A percentile compares a stretch with the other conserved stretches of the same genome.
These are phyloP conservation scores for Desmodus rotundus DNA, from an alignment of 2,113 vertebrate species.

Conservation along the genomic window DNA sequence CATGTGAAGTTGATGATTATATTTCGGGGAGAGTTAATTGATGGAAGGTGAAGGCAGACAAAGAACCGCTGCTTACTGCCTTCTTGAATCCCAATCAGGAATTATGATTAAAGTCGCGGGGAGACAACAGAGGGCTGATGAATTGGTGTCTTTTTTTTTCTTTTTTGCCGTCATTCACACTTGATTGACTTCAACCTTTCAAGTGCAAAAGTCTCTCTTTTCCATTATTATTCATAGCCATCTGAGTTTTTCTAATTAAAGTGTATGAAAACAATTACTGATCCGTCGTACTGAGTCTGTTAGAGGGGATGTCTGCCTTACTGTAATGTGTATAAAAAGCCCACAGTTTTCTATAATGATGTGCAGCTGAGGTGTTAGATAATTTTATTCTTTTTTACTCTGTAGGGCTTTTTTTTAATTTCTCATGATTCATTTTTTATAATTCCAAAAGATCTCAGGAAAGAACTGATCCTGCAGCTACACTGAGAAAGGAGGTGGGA, in stretches of 20 bases:
- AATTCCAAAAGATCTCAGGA: constrained; percentile 80
- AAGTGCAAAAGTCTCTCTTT: constrained; percentile 89
- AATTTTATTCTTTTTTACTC: constrained; percentile 86
- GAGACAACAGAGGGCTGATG: constrained; percentile 91
- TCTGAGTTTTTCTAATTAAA: constrained; percentile 92
- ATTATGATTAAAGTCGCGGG: constrained; percentile 92
- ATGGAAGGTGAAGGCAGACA: constrained; percentile 90
- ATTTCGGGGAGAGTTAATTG: constrained; percentile 92
- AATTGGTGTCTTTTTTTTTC: constrained; percentile 87
- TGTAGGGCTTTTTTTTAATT: constrained; percentile 82
- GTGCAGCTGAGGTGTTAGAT: constrained; percentile 84
- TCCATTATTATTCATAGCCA: constrained; percentile 91
- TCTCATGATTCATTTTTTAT: constrained; percentile 81
- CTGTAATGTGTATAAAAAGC: constrained; percentile 82
- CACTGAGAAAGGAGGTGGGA: constrained; percentile 52
- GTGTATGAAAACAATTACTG: constrained; percentile 91
- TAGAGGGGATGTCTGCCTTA: constrained; percentile 82
- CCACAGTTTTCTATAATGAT: constrained; percentile 82
- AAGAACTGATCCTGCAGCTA: constrained; percentile 76
- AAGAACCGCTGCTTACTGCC: constrained; percentile 86
- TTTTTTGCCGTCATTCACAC: constrained; percentile 92
- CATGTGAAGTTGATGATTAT: constrained; percentile 88
- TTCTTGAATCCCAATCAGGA: constrained; percentile 92
- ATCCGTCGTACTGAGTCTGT: constrained; percentile 85
- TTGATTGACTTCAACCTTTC: constrained; percentile 94